A percentile compares a stretch with the other conserved stretches of the same genome.
These are phyloP conservation scores for Doryteuthis pealeii DNA, from an alignment of 1,140 invertebrate genomes.

Conservation along the genomic window DNA sequence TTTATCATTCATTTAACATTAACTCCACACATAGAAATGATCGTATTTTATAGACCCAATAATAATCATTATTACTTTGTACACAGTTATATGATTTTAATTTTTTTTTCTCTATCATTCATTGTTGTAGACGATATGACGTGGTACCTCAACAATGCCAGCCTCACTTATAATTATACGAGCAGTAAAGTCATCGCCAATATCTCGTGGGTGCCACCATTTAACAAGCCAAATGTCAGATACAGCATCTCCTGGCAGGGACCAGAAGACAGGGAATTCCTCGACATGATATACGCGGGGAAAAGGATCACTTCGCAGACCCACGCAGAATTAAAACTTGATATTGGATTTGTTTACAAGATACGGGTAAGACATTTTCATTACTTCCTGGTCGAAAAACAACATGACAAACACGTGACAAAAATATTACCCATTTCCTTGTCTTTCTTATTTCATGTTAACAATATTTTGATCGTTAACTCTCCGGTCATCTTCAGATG, in stretches of 20 bases:
- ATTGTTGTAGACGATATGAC: not conserved
- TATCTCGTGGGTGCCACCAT: not conserved
- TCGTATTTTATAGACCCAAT: too few relatives aligned
- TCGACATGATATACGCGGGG: not conserved
- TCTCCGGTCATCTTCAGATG: too few relatives aligned
- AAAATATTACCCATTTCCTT: too few relatives aligned
- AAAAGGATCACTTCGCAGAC: not conserved
- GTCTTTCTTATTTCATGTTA: too few relatives aligned
- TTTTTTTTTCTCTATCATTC: not conserved
- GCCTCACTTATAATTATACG: not conserved
- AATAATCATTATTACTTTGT: too few relatives aligned
- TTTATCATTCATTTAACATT: too few relatives aligned
- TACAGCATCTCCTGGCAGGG: not conserved
- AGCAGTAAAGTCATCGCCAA: not conserved
- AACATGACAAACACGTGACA: too few relatives aligned
- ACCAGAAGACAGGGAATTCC: not conserved
- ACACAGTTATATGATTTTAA: too few relatives aligned
- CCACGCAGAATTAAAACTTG: not conserved
- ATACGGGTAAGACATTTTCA: not conserved
- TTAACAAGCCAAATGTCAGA: not conserved
- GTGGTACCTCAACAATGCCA: conserved; percentile 1
- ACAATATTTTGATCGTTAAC: too few relatives aligned
- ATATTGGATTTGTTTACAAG: not conserved
- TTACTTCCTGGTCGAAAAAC: too few relatives aligned
- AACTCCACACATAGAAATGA: too few relatives aligned